phyloP scores from a whole-genome alignment of 2,113 vertebrate genomes.

The Galemys pyrenaicus region DNA sequence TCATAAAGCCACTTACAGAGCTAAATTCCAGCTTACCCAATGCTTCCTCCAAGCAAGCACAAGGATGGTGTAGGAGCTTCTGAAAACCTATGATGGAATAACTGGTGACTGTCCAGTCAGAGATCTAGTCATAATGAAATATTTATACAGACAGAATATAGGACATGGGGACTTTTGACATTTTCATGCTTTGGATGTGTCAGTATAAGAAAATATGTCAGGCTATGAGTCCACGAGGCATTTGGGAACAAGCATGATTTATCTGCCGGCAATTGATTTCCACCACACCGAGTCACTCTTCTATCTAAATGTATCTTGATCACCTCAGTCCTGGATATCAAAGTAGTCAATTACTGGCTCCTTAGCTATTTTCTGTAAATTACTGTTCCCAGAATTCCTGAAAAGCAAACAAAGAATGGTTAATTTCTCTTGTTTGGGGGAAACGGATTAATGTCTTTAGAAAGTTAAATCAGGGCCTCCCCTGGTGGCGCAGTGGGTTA shows the following conservation, averaged over 20 bases:
- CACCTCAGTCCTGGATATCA: conserved; percentile 94
- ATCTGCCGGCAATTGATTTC: conserved; percentile 51
- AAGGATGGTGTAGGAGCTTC: conserved; percentile 23
- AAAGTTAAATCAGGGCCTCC: too few relatives aligned
- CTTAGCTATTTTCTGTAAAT: conserved; percentile 89
- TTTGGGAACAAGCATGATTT: conserved; percentile 35
- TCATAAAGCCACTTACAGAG: not conserved
- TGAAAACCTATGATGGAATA: not conserved
- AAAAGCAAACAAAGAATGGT: conserved; percentile 76
- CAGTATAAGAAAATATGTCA: conserved; percentile 32
- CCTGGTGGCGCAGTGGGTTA: too few relatives aligned
- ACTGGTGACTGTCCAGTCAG: not conserved
- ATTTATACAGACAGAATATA: conserved; percentile 10
- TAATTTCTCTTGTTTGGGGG: conserved; percentile 7
- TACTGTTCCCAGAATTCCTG: conserved; percentile 86
- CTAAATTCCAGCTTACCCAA: conserved; percentile 50
- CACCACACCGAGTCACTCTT: conserved; percentile 38
- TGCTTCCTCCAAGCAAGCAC: not conserved
- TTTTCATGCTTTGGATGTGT: conserved; percentile 43
- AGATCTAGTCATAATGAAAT: conserved; percentile 22
- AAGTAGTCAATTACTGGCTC: conserved; percentile 97
- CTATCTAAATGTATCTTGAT: conserved; percentile 48
- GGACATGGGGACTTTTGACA: conserved; percentile 39
- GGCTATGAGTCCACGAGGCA: conserved; percentile 36
- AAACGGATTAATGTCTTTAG: not conserved